Base-by-base conservation (phyloP, 1,140 invertebrate genomes). In the Vanessa tameamea region DNA sequence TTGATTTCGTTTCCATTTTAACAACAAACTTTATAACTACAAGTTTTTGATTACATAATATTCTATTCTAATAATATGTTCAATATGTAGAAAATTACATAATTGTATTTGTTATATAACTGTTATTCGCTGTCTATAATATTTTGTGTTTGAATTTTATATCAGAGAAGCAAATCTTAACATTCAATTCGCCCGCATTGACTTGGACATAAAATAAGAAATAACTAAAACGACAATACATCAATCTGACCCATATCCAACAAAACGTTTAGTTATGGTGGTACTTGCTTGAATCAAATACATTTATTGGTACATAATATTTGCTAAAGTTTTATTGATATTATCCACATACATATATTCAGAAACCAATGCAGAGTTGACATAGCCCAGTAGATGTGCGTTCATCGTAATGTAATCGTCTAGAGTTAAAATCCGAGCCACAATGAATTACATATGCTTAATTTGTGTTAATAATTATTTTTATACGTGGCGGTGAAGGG, bases 161-260 rank as follows among this genome's bases (percentile, higher is more conserved):
- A 55, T 20, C 16, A 26, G 11, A 59, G 5, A 59, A 5, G 51
- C n/a, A 59, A 23, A 59, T 59, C 55, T 59, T 59, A 59, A 14
- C 23, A 16, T 4, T n/a, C n/a, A 26, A 26, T n/a, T 59, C 55
- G 12, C 66, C 66, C 66, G 66, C 66, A 68, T 68, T 13, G 15
- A 12, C 26, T 57, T 59, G 11, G 53, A 59, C 47, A 63, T 73
- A 67, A 37, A 73, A 73, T 73, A 73, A 65, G 50, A 72, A 65
- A 73, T 57, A 61, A 66, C 55, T 68, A 1, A 43, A 65, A 59
- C 7, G 51, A 16, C 69, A 67, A 74, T 77, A 74, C 70, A 63
- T 72, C 72, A 74, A 71, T 72, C 63, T 79, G 76, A 76, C 77
- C 74, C 72, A 76, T 70, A 76, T 73, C 65, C 68, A 57, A 66